Evolutionary conservation across 1,140 invertebrate species (phyloP), one percentile per base, ranked within the genome.

Genomic region (Apis cerana): DNA sequence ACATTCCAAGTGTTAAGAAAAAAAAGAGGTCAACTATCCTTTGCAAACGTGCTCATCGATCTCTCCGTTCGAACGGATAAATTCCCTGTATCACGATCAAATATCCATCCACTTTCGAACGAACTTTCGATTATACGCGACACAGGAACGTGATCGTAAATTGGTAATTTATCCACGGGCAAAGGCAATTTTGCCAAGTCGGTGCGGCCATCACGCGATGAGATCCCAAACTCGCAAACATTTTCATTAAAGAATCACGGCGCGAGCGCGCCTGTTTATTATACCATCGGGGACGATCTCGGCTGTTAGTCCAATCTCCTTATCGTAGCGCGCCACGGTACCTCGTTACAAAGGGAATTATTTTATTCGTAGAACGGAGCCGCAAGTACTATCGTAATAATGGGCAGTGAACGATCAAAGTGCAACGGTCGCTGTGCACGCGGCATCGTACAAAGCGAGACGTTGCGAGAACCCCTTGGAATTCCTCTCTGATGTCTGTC

Each of bases 401-500:
- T 85, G 87, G 87, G 75, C 75, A 85, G 83, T 68, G 83, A 85
- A 77, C 84, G 86, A 85, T 75, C 83, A 87, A 88, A 87, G 77
- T 87, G 80, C 82, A 27, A 69, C 77, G 64, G 65, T 71, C 82
- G 78, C 76, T 67, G 77, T 87, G 86, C 81, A 84, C 77, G 86
- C 77, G 77, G 85, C 85, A 58, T 62, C 56, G 50, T 59, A 81
- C 86, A 88, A 87, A 88, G 83, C 82, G 75, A 33, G 33, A 48
- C 82, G 78, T 77, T 83, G 87, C 77, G 87, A 88, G 83, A 88
- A 85, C 75, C 87, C 76, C 72, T 88, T 85, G 84, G 87, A 88
- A 88, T 88, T 88, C 87, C 87, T 80, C 75, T 75, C 87, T 88
- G 87, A 88, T 88, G 87, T 85, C 87, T 88, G 87, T 88, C 87